These are phyloP conservation scores for Polymixis lichenea DNA, from an alignment of 2,888 invertebrate genomes.

Conservation along the genomic window DNA sequence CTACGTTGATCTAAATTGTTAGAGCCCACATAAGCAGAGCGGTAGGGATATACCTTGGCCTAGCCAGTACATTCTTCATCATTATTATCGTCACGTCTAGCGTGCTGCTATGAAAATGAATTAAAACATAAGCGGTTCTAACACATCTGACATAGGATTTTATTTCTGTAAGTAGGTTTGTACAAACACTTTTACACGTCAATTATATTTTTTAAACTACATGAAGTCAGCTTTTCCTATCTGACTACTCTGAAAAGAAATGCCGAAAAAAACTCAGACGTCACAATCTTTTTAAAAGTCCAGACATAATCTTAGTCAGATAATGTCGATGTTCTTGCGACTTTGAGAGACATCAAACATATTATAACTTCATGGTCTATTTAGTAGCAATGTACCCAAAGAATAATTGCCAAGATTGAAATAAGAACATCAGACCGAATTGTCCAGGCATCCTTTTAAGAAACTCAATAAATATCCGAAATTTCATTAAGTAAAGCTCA, in stretches of 20 bases:
- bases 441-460: not conserved
- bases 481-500: constrained; percentile 7
- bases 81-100: not conserved
- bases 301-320: too few relatives aligned
- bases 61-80: not conserved
- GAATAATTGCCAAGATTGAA: not conserved
- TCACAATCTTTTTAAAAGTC: too few relatives aligned
- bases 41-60: too few relatives aligned
- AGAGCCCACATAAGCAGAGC: not conserved
- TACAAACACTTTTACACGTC: too few relatives aligned
- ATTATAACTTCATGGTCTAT: not conserved
- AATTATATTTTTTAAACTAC: too few relatives aligned
- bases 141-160: not conserved
- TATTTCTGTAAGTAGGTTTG: too few relatives aligned
- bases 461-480: not conserved
- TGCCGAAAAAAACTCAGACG: too few relatives aligned
- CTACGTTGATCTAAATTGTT: not conserved
- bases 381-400: not conserved
- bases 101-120: not conserved
- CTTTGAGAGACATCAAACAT: not conserved
- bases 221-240: too few relatives aligned
- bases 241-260: too few relatives aligned
- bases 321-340: not conserved
- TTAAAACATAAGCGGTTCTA: not conserved
- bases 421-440: not conserved